Evolutionary conservation across 2,113 vertebrate species (phyloP).

Genomic region (Alligator sinensis): DNA sequence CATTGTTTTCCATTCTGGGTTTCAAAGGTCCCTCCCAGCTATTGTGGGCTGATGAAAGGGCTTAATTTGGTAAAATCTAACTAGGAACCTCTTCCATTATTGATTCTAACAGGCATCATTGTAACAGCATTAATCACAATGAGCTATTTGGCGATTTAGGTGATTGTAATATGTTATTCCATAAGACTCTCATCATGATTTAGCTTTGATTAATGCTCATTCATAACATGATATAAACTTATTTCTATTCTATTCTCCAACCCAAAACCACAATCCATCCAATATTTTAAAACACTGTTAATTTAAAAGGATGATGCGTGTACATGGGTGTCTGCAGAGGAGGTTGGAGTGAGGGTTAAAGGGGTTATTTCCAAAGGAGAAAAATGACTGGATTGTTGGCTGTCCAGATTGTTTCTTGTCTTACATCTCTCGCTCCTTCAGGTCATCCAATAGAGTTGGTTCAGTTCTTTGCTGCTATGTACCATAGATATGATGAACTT

Average conservation of each 20-base stretch:
- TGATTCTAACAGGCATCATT: background rate
- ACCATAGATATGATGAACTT: background rate
- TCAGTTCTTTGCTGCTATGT: no score
- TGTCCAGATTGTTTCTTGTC: background rate
- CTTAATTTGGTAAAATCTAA: background rate
- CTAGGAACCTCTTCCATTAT: background rate
- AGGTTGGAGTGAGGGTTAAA: slow-evolving; percentile 35
- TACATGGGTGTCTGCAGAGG: background rate
- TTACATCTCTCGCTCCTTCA: background rate
- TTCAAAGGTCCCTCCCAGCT: background rate
- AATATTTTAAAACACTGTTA: slow-evolving; percentile 66
- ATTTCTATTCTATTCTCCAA: slow-evolving; percentile 41
- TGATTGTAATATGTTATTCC: slow-evolving; percentile 56
- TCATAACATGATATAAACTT: slow-evolving; percentile 71
- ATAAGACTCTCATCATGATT: slow-evolving; percentile 64
- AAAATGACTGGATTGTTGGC: background rate
- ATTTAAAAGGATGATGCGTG: slow-evolving; percentile 33
- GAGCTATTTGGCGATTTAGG: slow-evolving; percentile 33
- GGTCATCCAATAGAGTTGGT: background rate
- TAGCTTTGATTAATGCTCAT: slow-evolving; percentile 60
- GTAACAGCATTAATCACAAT: background rate
- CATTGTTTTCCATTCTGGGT: background rate
- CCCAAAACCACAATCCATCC: slow-evolving; percentile 11
- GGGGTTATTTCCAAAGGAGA: slow-evolving; percentile 58
- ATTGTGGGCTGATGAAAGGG: background rate